Conservation (phyloP, 2,888 invertebrate genomes). For the Scaptomyza parva region DNA sequence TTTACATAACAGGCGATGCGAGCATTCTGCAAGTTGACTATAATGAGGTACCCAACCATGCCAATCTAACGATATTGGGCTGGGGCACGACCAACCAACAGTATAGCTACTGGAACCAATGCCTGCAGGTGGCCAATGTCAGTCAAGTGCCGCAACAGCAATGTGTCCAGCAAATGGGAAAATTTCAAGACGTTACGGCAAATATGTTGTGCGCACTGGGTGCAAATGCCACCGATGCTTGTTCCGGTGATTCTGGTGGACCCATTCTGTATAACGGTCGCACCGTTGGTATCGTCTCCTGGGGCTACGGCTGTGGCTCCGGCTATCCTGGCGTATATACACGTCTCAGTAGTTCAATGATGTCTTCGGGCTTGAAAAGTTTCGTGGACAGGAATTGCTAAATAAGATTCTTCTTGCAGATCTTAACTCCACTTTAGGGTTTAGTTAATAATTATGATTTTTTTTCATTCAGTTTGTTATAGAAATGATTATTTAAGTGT, state of each 20-base stretch:
- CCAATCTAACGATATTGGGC: conserved; percentile 58
- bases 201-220: conserved; percentile 75
- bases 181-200: conserved; percentile 27
- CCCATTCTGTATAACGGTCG: conserved; percentile 63
- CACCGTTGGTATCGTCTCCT: conserved; percentile 89
- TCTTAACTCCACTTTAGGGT: background rate
- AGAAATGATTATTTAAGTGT: too few relatives aligned
- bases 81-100: conserved; percentile 57
- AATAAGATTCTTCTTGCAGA: background rate
- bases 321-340: conserved; percentile 91
- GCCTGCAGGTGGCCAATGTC: conserved; percentile 54
- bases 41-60: conserved; percentile 29
- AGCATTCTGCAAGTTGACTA: conserved; percentile 40
- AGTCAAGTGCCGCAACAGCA: conserved; percentile 17
- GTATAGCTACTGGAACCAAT: conserved; percentile 23
- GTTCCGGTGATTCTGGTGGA: conserved; percentile 79
- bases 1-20: conserved; percentile 29
- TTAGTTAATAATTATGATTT: background rate
- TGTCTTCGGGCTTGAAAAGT: conserved; percentile 38
- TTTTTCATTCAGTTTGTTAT: background rate
- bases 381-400: conserved; percentile 25
- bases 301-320: conserved; percentile 74
- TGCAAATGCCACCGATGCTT: conserved; percentile 60
- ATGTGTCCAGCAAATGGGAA: conserved; percentile 29
- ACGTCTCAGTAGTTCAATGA: conserved; percentile 85